phyloP scores from a whole-genome alignment of 2,797 vertebrate species.

The Hoplostethus atlanticus region DNA sequence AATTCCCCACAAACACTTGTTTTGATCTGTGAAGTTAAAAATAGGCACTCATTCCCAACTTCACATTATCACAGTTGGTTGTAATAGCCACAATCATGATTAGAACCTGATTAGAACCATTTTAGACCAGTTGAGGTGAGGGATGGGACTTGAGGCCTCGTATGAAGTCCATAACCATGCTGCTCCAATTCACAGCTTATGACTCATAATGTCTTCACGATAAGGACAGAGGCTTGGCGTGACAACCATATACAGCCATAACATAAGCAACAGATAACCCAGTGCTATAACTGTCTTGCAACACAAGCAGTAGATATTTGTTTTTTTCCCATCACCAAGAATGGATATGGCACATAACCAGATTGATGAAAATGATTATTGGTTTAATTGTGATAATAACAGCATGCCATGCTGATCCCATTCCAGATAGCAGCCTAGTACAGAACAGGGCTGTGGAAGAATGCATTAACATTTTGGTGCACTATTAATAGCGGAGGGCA shows the following conservation, averaged over 20 bases:
- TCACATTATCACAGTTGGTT: neutral
- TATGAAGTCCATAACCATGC: too few relatives aligned
- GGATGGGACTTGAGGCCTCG: too few relatives aligned
- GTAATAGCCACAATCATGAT: neutral
- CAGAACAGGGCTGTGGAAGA: conserved; percentile 28
- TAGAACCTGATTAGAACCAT: too few relatives aligned
- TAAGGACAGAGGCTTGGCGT: neutral
- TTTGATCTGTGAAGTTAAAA: neutral
- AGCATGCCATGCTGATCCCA: neutral
- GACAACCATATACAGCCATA: neutral
- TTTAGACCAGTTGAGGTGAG: neutral
- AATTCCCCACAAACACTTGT: neutral
- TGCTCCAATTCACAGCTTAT: neutral
- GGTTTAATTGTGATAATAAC: neutral
- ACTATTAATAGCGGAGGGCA: conserved; percentile 57
- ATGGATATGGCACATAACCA: neutral
- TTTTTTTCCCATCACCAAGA: neutral
- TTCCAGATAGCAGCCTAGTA: neutral
- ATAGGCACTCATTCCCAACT: neutral
- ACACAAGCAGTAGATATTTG: neutral
- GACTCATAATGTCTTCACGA: conserved; percentile 6
- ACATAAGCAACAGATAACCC: neutral
- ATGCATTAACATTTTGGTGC: conserved; percentile 71
- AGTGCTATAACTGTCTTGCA: neutral
- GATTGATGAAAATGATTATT: neutral